Evolutionary conservation across 1,140 invertebrate species (phyloP).

Genomic region (Gryon sp.): DNA sequence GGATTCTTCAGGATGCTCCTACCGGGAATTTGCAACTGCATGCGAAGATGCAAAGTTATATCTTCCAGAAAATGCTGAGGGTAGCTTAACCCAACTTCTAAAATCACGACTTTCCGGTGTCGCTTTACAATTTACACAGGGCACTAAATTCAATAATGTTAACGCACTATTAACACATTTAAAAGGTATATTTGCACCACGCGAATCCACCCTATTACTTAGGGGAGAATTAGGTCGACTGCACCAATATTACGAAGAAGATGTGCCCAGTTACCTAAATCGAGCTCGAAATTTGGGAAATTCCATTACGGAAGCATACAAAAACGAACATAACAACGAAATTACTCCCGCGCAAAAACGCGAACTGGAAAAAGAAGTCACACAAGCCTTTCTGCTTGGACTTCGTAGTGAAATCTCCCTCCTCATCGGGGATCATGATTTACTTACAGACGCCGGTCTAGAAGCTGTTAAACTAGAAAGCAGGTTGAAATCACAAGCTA

Average conservation of each 20-base stretch:
- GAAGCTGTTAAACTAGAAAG: constrained; percentile 7
- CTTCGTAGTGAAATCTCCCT: neutral
- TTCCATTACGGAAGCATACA: constrained; percentile 10
- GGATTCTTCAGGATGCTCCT: neutral
- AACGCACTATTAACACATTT: neutral
- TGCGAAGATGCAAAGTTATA: constrained; percentile 8
- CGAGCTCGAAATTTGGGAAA: neutral
- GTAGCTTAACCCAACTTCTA: neutral
- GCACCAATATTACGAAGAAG: constrained; percentile 10
- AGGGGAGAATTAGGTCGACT: constrained; percentile 1
- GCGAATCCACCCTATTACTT: neutral
- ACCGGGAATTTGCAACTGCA: neutral
- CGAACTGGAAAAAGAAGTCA: constrained; percentile 2
- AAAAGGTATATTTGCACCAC: neutral
- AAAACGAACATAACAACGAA: constrained; percentile 23
- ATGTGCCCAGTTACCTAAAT: constrained; percentile 7
- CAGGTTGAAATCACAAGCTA: neutral
- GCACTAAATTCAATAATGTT: neutral
- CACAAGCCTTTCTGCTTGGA: constrained; percentile 5
- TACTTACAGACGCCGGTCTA: neutral
- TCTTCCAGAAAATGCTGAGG: neutral
- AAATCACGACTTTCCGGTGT: neutral
- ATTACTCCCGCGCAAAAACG: neutral
- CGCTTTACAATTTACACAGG: neutral
- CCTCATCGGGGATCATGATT: neutral